A percentile compares a stretch with the other conserved stretches of the same genome.
These are phyloP conservation scores for Sycophila sp. DNA, from an alignment of 1,140 invertebrate genomes.

Conservation along the genomic window DNA sequence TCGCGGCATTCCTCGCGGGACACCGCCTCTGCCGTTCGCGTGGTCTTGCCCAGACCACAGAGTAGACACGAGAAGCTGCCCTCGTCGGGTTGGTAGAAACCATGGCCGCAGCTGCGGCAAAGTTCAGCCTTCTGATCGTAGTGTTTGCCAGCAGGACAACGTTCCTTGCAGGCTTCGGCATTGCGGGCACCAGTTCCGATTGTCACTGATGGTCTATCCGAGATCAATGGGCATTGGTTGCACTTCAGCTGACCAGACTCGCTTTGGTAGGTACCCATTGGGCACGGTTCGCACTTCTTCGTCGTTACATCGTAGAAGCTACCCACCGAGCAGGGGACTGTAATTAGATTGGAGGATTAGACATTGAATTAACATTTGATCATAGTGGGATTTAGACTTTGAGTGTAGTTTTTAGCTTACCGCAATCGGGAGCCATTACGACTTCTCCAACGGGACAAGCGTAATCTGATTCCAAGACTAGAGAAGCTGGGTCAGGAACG, in stretches of 20 bases:
- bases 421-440: slow-evolving; percentile 89
- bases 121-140: slow-evolving; percentile 86
- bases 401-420: slow-evolving; percentile 66
- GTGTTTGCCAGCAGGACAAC: slow-evolving; percentile 91
- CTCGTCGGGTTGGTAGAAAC: slow-evolving; percentile 91
- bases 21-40: slow-evolving; percentile 89
- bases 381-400: background rate
- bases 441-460: slow-evolving; percentile 93
- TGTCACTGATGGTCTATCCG: slow-evolving; percentile 87
- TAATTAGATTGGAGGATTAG: slow-evolving; percentile 42
- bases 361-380: background rate
- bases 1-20: slow-evolving; percentile 88
- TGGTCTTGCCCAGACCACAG: slow-evolving; percentile 93
- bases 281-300: slow-evolving; percentile 84
- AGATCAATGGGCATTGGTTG: slow-evolving; percentile 86
- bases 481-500: slow-evolving; percentile 88
- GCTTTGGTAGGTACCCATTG: slow-evolving; percentile 92
- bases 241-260: slow-evolving; percentile 91
- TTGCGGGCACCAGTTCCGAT: slow-evolving; percentile 85
- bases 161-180: slow-evolving; percentile 90
- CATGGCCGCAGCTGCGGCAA: slow-evolving; percentile 92
- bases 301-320: slow-evolving; percentile 84
- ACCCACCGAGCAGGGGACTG: slow-evolving; percentile 94
- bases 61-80: slow-evolving; percentile 90
- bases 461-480: slow-evolving; percentile 88